Evolutionary conservation across 2,797 vertebrate genomes (phyloP).

Genomic region (Octomys mimax): DNA sequence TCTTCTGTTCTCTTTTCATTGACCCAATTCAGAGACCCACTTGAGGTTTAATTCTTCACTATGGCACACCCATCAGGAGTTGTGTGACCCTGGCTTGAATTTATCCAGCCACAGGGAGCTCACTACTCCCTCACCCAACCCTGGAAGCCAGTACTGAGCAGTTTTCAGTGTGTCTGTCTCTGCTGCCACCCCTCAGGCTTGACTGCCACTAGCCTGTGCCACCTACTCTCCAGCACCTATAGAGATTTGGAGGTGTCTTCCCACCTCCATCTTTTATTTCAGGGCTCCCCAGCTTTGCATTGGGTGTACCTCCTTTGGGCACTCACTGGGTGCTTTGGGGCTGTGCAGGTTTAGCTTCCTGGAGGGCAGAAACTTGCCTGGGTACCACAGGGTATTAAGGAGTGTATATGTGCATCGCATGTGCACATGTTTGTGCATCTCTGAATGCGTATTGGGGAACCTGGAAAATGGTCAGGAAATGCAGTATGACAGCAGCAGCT

Average conservation of each 20-base stretch:
- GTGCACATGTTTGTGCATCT: neutral
- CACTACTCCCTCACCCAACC: neutral
- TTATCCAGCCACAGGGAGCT: neutral
- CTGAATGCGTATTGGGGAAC: neutral
- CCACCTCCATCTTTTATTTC: neutral
- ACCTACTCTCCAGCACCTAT: neutral
- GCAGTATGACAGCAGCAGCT: conserved; percentile 66
- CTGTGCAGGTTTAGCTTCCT: neutral
- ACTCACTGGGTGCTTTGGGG: neutral
- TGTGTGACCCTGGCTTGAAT: neutral
- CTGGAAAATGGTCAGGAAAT: conserved; percentile 75
- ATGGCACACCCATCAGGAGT: neutral
- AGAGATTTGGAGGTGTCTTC: neutral
- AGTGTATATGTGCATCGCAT: neutral
- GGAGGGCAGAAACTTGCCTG: neutral
- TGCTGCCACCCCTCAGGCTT: neutral
- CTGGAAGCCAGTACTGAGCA: neutral
- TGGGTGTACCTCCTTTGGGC: neutral
- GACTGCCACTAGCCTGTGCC: neutral
- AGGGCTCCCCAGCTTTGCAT: neutral
- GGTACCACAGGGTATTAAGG: neutral
- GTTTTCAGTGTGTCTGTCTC: neutral
- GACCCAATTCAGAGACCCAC: neutral
- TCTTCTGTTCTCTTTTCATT: neutral
- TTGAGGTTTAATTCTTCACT: neutral